phyloP scores from a whole-genome alignment of 2,113 vertebrate species.

The Panurus biarmicus region DNA sequence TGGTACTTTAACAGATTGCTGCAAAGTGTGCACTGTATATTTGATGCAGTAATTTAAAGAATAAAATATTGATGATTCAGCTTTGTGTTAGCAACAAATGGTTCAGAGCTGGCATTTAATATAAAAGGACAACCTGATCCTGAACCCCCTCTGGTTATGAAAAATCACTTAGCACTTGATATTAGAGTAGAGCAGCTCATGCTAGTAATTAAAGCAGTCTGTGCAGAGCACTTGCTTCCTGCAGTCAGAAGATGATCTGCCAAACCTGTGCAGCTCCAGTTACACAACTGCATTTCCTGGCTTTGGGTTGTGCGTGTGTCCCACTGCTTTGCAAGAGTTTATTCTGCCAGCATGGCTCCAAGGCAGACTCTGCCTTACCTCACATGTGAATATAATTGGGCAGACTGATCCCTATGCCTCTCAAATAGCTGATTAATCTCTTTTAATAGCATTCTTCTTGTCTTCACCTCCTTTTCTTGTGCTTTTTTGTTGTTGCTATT shows the following conservation, averaged over 20 bases:
- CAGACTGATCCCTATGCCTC: not conserved
- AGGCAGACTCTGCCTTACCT: not conserved
- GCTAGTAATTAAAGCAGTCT: not conserved
- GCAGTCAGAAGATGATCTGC: not conserved
- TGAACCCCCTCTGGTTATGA: not conserved
- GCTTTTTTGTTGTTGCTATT: fast-evolving
- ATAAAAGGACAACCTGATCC: not conserved
- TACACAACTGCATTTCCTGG: not conserved
- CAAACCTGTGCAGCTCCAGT: not conserved
- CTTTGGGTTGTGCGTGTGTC: not conserved
- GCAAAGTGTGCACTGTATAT: not conserved
- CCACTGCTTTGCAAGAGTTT: not conserved
- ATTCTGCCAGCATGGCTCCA: not conserved
- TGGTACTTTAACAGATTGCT: not conserved
- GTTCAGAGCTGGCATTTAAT: not conserved
- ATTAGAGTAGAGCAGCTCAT: not conserved
- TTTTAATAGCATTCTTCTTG: not conserved
- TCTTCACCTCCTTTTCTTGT: not conserved
- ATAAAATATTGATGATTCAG: not conserved
- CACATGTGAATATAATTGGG: not conserved
- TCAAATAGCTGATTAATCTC: not conserved
- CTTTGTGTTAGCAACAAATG: not conserved
- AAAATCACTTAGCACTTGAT: not conserved
- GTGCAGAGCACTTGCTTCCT: not conserved
- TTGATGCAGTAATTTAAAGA: not conserved